phyloP scores from a whole-genome alignment of 2,113 vertebrate species.

The Dicrurus megarhynchus region DNA sequence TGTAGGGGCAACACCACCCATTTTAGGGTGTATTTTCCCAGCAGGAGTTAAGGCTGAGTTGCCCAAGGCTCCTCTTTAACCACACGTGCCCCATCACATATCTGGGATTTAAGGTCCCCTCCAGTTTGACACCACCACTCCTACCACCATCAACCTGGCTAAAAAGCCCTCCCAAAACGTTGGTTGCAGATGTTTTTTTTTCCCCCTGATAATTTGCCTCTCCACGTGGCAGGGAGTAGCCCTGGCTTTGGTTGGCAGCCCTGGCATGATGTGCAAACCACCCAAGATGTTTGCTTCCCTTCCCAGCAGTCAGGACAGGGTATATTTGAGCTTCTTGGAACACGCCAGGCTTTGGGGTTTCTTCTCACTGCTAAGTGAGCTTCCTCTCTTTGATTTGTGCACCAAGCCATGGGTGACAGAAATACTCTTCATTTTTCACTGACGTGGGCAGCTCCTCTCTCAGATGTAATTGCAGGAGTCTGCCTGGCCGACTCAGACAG shows the following conservation, averaged over 20 bases:
- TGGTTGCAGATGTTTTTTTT: neutral
- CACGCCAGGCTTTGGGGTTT: neutral
- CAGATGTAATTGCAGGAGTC: slow-evolving; percentile 39
- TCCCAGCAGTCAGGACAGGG: slow-evolving; percentile 14
- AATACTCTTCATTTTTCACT: slow-evolving; percentile 49
- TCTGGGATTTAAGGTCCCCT: neutral
- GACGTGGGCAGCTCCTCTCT: slow-evolving; percentile 60
- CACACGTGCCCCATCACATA: neutral
- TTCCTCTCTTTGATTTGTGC: slow-evolving; percentile 65
- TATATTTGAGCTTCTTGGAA: slow-evolving; percentile 34
- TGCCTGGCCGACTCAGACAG: neutral
- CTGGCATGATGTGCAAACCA: neutral
- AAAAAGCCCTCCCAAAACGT: neutral
- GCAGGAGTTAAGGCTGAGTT: neutral
- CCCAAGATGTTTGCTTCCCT: slow-evolving; percentile 22
- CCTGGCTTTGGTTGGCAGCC: neutral
- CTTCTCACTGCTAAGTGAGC: slow-evolving; percentile 27
- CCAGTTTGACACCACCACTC: neutral
- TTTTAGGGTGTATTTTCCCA: neutral
- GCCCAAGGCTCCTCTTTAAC: neutral
- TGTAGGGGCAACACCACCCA: neutral
- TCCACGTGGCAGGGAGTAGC: neutral
- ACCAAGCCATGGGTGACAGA: slow-evolving; percentile 37
- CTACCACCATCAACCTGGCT: neutral
- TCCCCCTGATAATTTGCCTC: neutral